Percentiles rank a stretch among this genome's conserved stretches.
These are phyloP conservation scores for Macquaria australasica DNA, from an alignment of 2,113 vertebrate species.

Conservation along the genomic window DNA sequence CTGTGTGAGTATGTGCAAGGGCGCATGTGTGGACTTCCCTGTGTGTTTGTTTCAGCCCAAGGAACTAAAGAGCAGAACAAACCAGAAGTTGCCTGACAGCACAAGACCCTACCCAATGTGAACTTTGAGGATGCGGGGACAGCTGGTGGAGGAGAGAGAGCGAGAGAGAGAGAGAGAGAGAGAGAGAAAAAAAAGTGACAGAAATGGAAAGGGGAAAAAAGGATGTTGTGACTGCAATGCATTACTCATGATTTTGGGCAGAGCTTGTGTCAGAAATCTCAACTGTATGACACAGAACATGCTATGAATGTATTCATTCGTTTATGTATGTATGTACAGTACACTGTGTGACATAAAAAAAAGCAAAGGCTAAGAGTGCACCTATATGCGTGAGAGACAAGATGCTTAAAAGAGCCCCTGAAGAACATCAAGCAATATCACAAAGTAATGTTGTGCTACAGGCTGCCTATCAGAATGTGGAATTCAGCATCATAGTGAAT, in stretches of 20 bases:
- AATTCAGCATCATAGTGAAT: background rate
- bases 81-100: conserved; percentile 75
- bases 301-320: background rate
- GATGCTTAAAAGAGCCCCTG: background rate
- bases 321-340: background rate
- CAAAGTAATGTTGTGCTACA: conserved; percentile 6
- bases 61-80: conserved; percentile 73
- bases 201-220: conserved; percentile 41
- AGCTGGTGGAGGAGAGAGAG: conserved; percentile 55
- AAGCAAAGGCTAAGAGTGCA: background rate
- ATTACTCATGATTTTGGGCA: conserved; percentile 41
- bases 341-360: too few relatives aligned
- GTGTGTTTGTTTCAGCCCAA: conserved; percentile 52
- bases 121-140: conserved; percentile 74
- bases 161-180: background rate
- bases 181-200: background rate
- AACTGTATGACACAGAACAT: background rate
- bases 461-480: background rate
- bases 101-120: conserved; percentile 67
- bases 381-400: background rate
- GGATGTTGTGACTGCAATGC: conserved; percentile 29
- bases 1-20: conserved; percentile 34
- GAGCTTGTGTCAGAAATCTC: conserved; percentile 20
- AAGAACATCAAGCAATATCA: background rate
- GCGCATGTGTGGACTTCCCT: conserved; percentile 32